Percentiles rank a stretch among this genome's conserved stretches.
phyloP scores from a whole-genome alignment of 2,797 vertebrate genomes.

The Odontamblyopus rebecca region DNA sequence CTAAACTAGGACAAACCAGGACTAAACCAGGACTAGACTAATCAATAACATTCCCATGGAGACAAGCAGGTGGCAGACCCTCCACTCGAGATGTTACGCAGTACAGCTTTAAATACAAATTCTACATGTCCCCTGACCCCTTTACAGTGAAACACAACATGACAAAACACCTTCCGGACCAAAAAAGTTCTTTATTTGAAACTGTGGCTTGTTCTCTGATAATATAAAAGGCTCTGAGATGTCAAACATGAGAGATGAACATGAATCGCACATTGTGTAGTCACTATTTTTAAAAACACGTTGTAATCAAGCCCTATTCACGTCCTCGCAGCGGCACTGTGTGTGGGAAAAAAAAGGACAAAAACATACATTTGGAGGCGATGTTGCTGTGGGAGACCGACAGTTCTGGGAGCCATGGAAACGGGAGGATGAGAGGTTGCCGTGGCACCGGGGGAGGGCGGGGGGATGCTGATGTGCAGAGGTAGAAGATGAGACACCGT shows the following conservation, averaged over 20 bases:
- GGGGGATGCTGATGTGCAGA: slow-evolving; percentile 10
- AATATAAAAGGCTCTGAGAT: background rate
- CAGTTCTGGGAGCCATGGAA: slow-evolving; percentile 71
- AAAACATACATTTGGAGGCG: slow-evolving; percentile 32
- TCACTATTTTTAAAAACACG: background rate
- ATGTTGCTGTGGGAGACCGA: slow-evolving; percentile 61
- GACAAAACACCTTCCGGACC: background rate
- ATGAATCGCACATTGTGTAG: background rate
- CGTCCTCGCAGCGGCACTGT: background rate
- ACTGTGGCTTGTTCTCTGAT: background rate
- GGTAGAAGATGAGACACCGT: slow-evolving; percentile 13
- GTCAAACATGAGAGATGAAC: too few species aligned
- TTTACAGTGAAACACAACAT: background rate
- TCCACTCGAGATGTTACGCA: too few species aligned
- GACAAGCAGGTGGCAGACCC: too few species aligned
- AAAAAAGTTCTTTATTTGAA: background rate
- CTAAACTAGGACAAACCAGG: too few species aligned
- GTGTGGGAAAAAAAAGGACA: background rate
- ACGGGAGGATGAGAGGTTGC: slow-evolving; percentile 61
- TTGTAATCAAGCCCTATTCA: background rate
- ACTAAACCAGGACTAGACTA: too few species aligned
- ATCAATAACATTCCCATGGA: too few species aligned
- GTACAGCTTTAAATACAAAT: too few species aligned
- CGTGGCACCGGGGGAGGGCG: slow-evolving; percentile 16
- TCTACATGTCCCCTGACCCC: too few species aligned